Percentiles rank a stretch among this genome's conserved stretches.
phyloP scores from a whole-genome alignment of 1,140 invertebrate species.

The Lepidotrigona ventralis region DNA sequence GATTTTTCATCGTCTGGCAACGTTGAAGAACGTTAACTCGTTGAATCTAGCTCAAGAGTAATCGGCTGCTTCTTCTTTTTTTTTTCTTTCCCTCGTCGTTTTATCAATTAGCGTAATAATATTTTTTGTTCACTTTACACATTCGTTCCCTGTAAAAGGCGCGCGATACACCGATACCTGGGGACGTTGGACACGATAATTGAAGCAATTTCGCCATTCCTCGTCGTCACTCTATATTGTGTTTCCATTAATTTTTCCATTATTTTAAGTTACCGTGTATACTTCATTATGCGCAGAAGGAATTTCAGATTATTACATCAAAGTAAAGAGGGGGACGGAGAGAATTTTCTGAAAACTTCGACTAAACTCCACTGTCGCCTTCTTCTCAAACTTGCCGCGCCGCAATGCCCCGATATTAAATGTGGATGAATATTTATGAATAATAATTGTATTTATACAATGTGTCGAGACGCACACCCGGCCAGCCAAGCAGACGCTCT shows the following conservation, averaged over 20 bases:
- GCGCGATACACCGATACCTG: background rate
- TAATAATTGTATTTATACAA: conserved; percentile 73
- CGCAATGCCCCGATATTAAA: conserved; percentile 69
- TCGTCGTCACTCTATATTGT: conserved; percentile 27
- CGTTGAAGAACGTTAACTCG: conserved; percentile 19
- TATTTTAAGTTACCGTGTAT: conserved; percentile 33
- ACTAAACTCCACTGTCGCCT: conserved; percentile 52
- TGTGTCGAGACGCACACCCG: conserved; percentile 57
- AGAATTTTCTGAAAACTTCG: conserved; percentile 60
- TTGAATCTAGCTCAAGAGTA: background rate
- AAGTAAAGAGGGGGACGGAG: conserved; percentile 35
- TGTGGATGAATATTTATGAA: conserved; percentile 78
- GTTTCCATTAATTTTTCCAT: conserved; percentile 48
- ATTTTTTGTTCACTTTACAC: background rate
- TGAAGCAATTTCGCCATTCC: conserved; percentile 22
- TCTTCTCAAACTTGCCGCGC: conserved; percentile 51
- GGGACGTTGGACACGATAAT: background rate
- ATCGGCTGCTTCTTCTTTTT: background rate
- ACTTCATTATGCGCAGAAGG: conserved; percentile 43
- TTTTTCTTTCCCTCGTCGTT: background rate
- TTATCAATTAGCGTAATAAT: conserved; percentile 26
- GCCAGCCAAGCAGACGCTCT: conserved; percentile 44
- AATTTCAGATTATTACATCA: conserved; percentile 57
- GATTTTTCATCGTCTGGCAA: conserved; percentile 40
- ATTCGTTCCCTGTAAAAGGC: background rate